Evolutionary conservation across 2,113 vertebrate species (phyloP).

Genomic region (Myanophis thanlyinensis): DNA sequence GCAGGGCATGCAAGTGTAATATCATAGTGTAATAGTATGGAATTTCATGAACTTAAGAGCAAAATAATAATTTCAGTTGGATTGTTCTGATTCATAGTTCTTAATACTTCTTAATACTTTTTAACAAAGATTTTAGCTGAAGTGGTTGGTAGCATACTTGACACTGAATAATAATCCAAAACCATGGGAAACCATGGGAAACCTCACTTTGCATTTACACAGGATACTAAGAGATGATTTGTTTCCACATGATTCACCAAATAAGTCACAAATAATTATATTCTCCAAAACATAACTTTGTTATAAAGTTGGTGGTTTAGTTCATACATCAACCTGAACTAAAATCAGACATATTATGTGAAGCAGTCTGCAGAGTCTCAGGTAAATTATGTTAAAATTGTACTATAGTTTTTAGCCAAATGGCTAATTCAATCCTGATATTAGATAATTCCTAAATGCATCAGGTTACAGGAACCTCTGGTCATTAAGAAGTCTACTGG

Average conservation of each 20-base stretch:
- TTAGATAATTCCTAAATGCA: background rate
- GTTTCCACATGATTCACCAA: background rate
- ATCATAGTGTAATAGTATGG: background rate
- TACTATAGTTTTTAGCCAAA: background rate
- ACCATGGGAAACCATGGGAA: background rate
- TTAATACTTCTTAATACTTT: no score
- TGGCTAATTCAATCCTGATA: background rate
- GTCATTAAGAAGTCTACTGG: background rate
- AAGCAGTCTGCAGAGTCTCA: background rate
- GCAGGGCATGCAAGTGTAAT: background rate
- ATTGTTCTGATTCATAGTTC: background rate
- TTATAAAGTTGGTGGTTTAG: background rate
- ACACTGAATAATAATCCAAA: background rate
- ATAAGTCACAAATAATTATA: background rate
- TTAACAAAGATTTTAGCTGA: background rate
- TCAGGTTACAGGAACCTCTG: conserved; percentile 4
- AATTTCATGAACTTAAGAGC: background rate
- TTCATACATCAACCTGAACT: background rate
- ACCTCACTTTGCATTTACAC: background rate
- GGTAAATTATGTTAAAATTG: background rate
- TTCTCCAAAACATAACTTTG: background rate
- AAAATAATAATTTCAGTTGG: background rate
- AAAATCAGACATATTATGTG: background rate
- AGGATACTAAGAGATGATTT: background rate
- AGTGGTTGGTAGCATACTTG: background rate